Evolutionary conservation across 2,797 vertebrate genomes (phyloP), one percentile per base, ranked within the genome.

Genomic region (Ceryle rudis): DNA sequence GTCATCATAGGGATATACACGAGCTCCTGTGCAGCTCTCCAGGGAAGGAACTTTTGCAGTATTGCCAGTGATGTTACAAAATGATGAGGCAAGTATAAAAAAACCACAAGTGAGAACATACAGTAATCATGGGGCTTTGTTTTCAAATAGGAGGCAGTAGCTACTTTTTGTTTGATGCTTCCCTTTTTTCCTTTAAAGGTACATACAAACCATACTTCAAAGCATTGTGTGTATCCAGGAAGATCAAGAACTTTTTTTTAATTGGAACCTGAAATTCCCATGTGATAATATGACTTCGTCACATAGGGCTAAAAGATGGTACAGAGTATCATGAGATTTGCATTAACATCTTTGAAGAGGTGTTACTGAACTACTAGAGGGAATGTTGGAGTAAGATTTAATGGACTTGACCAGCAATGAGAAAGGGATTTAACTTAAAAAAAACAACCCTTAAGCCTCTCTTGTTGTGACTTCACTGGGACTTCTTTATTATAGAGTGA

Each of bases 41-140:
- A 49, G 75, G 65, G 69, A 74, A 84, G 39, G 41, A 35, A 37
- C 58, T 81, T 88, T 4, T 79, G 60, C 72, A 77, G 42, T 33
- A 55, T 47, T 93, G 51, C 73, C 73, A 73, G 46, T 58, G 60
- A 21, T 73, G 31, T 37, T 95, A 66, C 13, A 80, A 89, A 91
- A 93, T n/a, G 58, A 91, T 79, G 78, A 94, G 89, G 93, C 52
- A 83, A 71, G 31, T 49, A 71, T 51, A 87, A 92, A 64, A 73
- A 69, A 65, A 55, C 25, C 25, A 14, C 17, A 49, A 64, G 21
- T 16, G 14, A 75, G 20, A 37, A 25, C 12, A 7, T 61, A 54
- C 64, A 51, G 62, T 75, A 90, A 86, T 75, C 16, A 65, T 12
- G 10, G 28, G 17, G 12, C n/a, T 82, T 92, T 75, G 52, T 60